Conservation (phyloP, 2,888 invertebrate genomes). For the Spilosoma lubricipeda region DNA sequence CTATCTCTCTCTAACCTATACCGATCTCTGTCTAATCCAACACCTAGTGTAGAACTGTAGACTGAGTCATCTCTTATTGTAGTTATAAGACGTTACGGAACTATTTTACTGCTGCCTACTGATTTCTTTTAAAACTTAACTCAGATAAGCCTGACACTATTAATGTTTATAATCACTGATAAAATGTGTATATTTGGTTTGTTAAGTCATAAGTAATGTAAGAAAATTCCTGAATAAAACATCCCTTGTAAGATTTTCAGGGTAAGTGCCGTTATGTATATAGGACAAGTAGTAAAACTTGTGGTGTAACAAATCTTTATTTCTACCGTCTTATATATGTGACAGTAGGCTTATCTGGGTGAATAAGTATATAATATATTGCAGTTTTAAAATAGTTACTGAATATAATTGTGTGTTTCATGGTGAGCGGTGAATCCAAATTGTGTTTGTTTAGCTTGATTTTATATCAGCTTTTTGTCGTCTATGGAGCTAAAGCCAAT, state of each 20-base stretch:
- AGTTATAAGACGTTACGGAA: conserved; percentile 19
- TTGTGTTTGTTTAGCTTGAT: conserved; percentile 30
- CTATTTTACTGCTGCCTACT: conserved; percentile 2
- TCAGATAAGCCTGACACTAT: no score
- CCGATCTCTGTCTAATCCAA: conserved; percentile 55
- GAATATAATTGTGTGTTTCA: conserved; percentile 2
- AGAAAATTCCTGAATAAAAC: no score
- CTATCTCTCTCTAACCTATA: conserved; percentile 78
- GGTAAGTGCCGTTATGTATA: no score
- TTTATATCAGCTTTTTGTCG: conserved; percentile 26
- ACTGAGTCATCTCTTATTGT: conserved; percentile 38
- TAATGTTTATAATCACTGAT: no score
- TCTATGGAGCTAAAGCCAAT: conserved; percentile 10
- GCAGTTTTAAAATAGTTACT: conserved; percentile 3
- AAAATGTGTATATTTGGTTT: neutral
- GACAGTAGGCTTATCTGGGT: no score
- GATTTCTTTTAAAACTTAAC: neutral
- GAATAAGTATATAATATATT: neutral
- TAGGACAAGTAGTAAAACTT: no score
- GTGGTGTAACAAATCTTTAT: no score
- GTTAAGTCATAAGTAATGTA: no score
- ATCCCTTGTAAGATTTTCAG: no score
- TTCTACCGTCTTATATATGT: no score
- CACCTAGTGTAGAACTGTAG: conserved; percentile 49
- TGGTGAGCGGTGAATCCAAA: conserved; percentile 23